Percentiles rank a stretch among this genome's conserved stretches.
Conservation (phyloP, 2,113 vertebrate genomes). For the Lethenteron reissneri region DNA sequence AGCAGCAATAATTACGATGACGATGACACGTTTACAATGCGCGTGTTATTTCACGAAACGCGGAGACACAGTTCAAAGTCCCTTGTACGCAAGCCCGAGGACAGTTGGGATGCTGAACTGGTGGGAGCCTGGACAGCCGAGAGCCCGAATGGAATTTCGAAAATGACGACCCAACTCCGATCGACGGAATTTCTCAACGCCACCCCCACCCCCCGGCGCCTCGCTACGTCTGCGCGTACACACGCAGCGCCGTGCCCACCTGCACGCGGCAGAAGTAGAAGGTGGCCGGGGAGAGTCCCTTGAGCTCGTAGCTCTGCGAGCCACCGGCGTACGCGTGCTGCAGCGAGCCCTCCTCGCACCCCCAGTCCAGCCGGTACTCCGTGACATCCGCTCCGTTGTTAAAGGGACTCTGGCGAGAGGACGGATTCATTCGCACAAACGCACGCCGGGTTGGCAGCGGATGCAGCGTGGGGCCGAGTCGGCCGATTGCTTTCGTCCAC, state of each 20-base stretch:
- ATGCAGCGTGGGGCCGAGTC: too few species aligned
- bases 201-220: background rate
- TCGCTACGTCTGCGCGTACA: background rate
- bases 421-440: background rate
- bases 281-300: conserved; percentile 65
- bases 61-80: too few species aligned
- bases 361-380: conserved; percentile 78
- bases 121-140: too few species aligned
- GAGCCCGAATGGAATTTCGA: too few species aligned
- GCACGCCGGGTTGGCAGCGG: background rate
- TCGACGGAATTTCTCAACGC: too few species aligned
- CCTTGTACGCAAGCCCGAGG: too few species aligned
- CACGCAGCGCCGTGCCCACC: conserved; percentile 23
- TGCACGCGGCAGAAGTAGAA: conserved; percentile 75
- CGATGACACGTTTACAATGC: background rate
- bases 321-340: conserved; percentile 58
- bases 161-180: too few species aligned
- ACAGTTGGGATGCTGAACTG: too few species aligned
- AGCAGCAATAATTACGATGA: background rate
- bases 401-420: conserved; percentile 19
- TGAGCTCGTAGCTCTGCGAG: conserved; percentile 48
- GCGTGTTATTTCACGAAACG: background rate
- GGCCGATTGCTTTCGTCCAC: too few species aligned
- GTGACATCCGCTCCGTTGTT: conserved; percentile 58
- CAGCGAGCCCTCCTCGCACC: conserved; percentile 67